Base-by-base conservation (phyloP, 92 coral and sea anemone genomes). In the Muricea muricata region DNA sequence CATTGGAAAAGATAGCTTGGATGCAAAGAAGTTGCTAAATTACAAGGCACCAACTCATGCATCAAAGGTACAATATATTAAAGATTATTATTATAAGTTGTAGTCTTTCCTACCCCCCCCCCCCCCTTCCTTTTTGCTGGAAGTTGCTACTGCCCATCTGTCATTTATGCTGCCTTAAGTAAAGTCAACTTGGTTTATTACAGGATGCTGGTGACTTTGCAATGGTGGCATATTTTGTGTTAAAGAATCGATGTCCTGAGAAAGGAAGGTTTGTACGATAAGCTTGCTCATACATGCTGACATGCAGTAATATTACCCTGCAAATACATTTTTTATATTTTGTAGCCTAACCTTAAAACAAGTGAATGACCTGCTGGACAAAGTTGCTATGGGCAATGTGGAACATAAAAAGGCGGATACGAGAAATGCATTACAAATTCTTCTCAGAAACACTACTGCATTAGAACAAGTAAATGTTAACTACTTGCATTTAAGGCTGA, bases 131-230 rank as follows among this genome's bases (percentile, higher is more conserved):
- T n/a, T n/a, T n/a, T n/a, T n/a, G n/a, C n/a, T n/a, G n/a, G n/a
- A n/a, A n/a, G n/a, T n/a, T n/a, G n/a, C n/a, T n/a, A n/a, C n/a
- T n/a, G n/a, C n/a, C n/a, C n/a, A n/a, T n/a, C n/a, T n/a, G n/a
- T n/a, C n/a, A n/a, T n/a, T n/a, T n/a, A n/a, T n/a, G n/a, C n/a
- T n/a, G n/a, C n/a, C n/a, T n/a, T n/a, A n/a, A n/a, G n/a, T n/a
- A n/a, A n/a, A n/a, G n/a, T n/a, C n/a, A n/a, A n/a, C n/a, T n/a
- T n/a, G n/a, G n/a, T n/a, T n/a, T n/a, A n/a, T 71, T 40, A 26
- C 50, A 95, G 99, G 98, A 94, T 90, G 91, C 91, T 54, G 97
- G 96, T 23, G 99, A 96, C 88, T 96, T 96, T 90, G 99, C 99
- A 14, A 92, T 94, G 90, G 99, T 96, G n/a, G 99, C 99, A 78